Evolutionary conservation across 2,888 invertebrate species (phyloP).

Genomic region (Acholoe squamosa): DNA sequence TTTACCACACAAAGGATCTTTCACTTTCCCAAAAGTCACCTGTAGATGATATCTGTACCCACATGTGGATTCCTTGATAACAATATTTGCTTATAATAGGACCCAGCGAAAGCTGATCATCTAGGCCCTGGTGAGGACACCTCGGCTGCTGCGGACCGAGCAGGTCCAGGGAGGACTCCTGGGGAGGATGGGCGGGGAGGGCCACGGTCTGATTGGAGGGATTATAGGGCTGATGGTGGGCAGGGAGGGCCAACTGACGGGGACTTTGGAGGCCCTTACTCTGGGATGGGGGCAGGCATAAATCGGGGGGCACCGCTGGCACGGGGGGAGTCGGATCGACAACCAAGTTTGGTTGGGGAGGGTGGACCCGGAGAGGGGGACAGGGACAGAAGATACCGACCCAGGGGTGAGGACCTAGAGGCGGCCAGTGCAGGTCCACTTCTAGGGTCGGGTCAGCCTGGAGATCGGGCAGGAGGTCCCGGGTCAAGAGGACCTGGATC

Average conservation of each 20-base stretch:
- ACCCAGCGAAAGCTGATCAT: neutral
- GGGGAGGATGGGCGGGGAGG: conserved; percentile 30
- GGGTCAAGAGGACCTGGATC: neutral
- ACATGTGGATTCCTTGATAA: neutral
- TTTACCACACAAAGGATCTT: too few relatives aligned
- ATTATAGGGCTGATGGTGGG: conserved; percentile 15
- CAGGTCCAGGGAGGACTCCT: conserved; percentile 48
- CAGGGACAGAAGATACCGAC: neutral
- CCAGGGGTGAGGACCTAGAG: conserved; percentile 34
- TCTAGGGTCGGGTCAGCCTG: conserved; percentile 1
- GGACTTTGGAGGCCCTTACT: conserved; percentile 42
- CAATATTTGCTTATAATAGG: conserved; percentile 32
- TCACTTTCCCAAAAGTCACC: neutral
- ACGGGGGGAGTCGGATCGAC: neutral
- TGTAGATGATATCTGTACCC: neutral
- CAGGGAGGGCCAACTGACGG: neutral
- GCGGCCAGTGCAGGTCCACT: conserved; percentile 18
- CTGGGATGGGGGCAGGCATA: conserved; percentile 33
- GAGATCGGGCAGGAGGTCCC: neutral
- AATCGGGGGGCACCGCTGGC: conserved; percentile 39
- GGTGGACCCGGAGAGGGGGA: conserved; percentile 16
- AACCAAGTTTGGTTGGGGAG: conserved; percentile 1
- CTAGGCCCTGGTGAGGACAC: conserved; percentile 9
- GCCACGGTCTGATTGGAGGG: conserved; percentile 41
- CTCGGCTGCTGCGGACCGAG: conserved; percentile 27